Percentiles rank a stretch among this genome's conserved stretches.
Conservation (phyloP, 2,113 vertebrate genomes). For the Cebidichthys violaceus region DNA sequence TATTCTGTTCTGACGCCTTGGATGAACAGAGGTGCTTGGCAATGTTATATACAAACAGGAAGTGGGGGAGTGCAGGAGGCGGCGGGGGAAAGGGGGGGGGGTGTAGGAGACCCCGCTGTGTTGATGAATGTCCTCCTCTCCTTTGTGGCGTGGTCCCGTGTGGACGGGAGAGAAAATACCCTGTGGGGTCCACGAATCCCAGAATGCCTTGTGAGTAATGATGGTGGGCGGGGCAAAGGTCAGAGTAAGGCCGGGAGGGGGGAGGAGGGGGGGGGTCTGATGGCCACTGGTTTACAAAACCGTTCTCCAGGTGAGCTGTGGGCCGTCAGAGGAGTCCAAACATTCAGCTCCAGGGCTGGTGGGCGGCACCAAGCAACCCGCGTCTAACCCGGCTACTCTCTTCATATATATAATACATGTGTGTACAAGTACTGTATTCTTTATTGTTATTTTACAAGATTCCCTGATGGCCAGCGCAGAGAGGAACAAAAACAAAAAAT, state of each 20-base stretch:
- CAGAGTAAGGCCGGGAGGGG: neutral
- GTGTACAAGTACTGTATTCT: slow-evolving; percentile 68
- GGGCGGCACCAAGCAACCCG: slow-evolving; percentile 10
- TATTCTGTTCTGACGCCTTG: slow-evolving; percentile 57
- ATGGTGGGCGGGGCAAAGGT: neutral
- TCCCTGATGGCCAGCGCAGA: slow-evolving; percentile 81
- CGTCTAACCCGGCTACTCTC: slow-evolving; percentile 22
- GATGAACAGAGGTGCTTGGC: slow-evolving; percentile 70
- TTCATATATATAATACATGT: slow-evolving; percentile 66
- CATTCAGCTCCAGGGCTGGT: slow-evolving; percentile 38
- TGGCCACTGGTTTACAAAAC: slow-evolving; percentile 20
- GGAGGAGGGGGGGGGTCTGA: slow-evolving; percentile 7
- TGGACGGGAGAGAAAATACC: slow-evolving; percentile 41
- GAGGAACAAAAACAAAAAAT: slow-evolving; percentile 36
- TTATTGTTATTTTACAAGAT: slow-evolving; percentile 77
- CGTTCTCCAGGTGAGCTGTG: neutral
- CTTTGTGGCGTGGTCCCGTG: slow-evolving; percentile 49
- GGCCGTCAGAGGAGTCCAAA: slow-evolving; percentile 24
- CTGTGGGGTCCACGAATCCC: slow-evolving; percentile 55
- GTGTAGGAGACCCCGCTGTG: neutral
- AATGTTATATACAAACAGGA: slow-evolving; percentile 80
- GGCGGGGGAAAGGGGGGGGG: neutral
- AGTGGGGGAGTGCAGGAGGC: slow-evolving; percentile 27
- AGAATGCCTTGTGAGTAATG: slow-evolving; percentile 53
- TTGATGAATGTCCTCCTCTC: slow-evolving; percentile 28